Evolutionary conservation across 2,113 vertebrate species (phyloP), one percentile per base, ranked within the genome.

Genomic region (Vireo altiloquus): DNA sequence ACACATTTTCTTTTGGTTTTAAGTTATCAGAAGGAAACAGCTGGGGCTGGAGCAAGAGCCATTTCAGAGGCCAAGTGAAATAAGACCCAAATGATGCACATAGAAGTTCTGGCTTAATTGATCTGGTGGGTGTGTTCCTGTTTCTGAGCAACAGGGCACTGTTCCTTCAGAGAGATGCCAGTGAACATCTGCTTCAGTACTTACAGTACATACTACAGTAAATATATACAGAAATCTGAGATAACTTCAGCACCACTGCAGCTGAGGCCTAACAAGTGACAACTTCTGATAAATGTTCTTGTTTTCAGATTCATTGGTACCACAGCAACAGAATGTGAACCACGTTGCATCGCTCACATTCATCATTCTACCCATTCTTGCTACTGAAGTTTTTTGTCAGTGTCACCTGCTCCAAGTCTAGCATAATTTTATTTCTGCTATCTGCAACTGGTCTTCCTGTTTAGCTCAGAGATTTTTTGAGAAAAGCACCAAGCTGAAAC

Each of bases 261-360:
- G 46, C 81, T 60, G 59, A 87, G 68, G 64, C n/a, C 50, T 37
- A 44, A 13, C 27, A 8, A 54, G 15, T 19, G 50, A 39, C 77
- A 78, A 15, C 24, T 85, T 64, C 49, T 78, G 56, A 72, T 63
- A 21, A 39, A 81, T 54, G 52, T 33, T 70, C 77, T 80, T 2
- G 2, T 89, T 90, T 91, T 72, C 72, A 87, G 52, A 42, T 65
- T 61, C 17, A 66, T 10, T 78, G 80, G 27, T 76, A 10, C 47
- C 0, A 1, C 59, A 74, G 92, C 30, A 64, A 15, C 20, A 75
- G 39, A n/a, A 30, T 5, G 33, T 56, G 74, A 85, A 31, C 39
- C 64, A 13, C 1, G 2, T 46, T 35, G 27, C 31, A 25, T 44
- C 0, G 0, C 39, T 78, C 47, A 21, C 3, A 0, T 82, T 56